Percentiles rank a stretch among this genome's conserved stretches.
Conservation (phyloP, 2,113 vertebrate genomes). For the Rynchops niger region DNA sequence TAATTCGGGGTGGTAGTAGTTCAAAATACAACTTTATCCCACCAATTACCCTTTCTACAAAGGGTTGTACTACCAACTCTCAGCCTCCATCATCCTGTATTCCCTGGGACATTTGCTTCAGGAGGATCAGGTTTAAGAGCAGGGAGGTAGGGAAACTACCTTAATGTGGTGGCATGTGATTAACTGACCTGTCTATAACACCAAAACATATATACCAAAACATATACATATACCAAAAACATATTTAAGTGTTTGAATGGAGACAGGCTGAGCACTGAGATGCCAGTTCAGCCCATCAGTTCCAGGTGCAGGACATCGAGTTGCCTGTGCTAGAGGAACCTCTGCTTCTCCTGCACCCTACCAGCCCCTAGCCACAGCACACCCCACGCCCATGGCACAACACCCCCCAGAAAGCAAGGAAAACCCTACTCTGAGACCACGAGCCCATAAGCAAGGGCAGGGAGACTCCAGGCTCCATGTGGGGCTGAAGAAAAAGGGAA, state of each 20-base stretch:
- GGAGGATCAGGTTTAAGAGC: background rate
- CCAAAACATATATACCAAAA: too few relatives aligned
- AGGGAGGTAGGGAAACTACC: background rate
- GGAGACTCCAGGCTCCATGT: background rate
- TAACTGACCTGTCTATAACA: background rate
- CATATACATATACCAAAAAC: accelerated
- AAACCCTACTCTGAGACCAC: background rate
- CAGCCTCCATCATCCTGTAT: background rate
- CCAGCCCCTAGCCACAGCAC: background rate
- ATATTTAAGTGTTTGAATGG: background rate
- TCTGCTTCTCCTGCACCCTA: background rate
- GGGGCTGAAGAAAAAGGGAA: background rate
- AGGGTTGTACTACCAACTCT: background rate
- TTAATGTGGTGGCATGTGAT: accelerated
- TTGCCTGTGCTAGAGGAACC: accelerated
- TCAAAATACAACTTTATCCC: background rate
- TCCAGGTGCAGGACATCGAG: background rate
- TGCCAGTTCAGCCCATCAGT: background rate
- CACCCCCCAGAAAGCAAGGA: background rate
- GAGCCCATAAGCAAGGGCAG: background rate
- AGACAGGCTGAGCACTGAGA: background rate
- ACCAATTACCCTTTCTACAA: background rate
- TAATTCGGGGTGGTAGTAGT: background rate
- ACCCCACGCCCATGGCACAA: background rate
- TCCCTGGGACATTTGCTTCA: background rate